Evolutionary conservation across 2,797 vertebrate genomes (phyloP).

Genomic region (Enteromius paludinosus): DNA sequence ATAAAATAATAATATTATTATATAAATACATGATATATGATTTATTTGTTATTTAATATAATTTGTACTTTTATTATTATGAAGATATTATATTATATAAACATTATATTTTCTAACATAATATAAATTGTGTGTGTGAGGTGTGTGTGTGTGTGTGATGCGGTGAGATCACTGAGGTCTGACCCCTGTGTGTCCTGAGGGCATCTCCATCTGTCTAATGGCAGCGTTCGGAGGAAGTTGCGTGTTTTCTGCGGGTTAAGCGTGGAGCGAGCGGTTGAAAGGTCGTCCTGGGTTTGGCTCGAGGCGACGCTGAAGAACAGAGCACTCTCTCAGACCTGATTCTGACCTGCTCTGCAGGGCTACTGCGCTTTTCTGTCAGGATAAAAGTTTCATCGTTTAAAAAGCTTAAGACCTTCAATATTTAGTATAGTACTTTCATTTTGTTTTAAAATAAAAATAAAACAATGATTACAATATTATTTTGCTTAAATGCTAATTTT

Average conservation of each 20-base stretch:
- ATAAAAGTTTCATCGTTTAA: not conserved
- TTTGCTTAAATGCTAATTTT: not conserved
- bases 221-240: constrained; percentile 66
- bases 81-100: no score
- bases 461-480: no score
- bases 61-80: no score
- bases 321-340: not conserved
- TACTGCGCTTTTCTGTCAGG: not conserved
- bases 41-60: not conserved
- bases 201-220: constrained; percentile 80
- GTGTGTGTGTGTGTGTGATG: constrained; percentile 14
- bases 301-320: not conserved
- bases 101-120: no score
- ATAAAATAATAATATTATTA: not conserved
- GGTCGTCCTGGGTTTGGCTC: constrained; percentile 1
- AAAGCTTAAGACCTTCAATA: not conserved
- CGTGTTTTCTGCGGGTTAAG: constrained; percentile 74
- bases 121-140: not conserved
- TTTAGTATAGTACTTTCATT: not conserved
- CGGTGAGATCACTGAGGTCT: constrained; percentile 76
- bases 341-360: not conserved
- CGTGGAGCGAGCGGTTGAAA: constrained; percentile 51
- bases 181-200: constrained; percentile 75
- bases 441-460: not conserved
- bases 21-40: not conserved